Percentiles rank a stretch among this genome's conserved stretches.
Conservation (phyloP, 2,797 vertebrate genomes). For the Acanthopagrus latus region DNA sequence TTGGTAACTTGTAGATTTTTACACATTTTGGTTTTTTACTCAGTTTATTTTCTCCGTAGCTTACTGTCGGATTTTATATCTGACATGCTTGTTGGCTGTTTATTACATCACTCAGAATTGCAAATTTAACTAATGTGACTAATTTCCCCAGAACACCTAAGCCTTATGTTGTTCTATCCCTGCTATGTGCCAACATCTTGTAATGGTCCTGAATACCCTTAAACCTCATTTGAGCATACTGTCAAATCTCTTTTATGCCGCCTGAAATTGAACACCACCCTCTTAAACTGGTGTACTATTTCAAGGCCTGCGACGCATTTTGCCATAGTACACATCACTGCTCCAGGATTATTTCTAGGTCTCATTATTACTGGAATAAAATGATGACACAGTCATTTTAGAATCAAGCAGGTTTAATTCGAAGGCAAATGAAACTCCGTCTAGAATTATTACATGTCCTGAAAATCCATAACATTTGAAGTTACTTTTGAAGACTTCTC, state of each 20-base stretch:
- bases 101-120: background rate
- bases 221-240: background rate
- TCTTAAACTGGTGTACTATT: background rate
- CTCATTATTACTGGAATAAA: slow-evolving; percentile 2
- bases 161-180: no score
- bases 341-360: slow-evolving; percentile 12
- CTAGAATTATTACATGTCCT: slow-evolving; percentile 6
- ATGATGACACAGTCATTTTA: background rate
- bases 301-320: background rate
- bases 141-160: no score
- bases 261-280: background rate
- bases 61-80: background rate
- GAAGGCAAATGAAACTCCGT: background rate
- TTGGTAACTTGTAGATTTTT: background rate
- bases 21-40: background rate
- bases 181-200: background rate
- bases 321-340: background rate
- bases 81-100: background rate
- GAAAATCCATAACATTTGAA: slow-evolving; percentile 1
- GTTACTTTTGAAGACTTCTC: background rate
- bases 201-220: background rate
- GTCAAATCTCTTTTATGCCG: slow-evolving; percentile 12
- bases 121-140: background rate
- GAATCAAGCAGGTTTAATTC: slow-evolving; percentile 3
- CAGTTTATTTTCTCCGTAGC: background rate